Evolutionary conservation across 2,888 invertebrate species (phyloP), one percentile per base, ranked within the genome.

Genomic region (Limnephilus rhombicus): DNA sequence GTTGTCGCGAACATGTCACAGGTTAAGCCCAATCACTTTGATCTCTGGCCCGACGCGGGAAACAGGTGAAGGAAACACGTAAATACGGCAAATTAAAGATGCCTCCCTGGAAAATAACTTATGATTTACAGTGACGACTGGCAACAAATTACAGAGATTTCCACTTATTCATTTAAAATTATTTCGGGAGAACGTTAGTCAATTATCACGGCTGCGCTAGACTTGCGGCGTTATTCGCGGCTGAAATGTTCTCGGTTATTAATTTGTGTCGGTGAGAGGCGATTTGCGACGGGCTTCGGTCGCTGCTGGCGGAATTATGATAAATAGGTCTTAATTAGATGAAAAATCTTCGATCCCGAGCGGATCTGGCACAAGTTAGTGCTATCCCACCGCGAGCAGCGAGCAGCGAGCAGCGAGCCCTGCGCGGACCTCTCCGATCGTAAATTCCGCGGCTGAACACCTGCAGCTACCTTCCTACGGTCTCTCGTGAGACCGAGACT

Each of bases 271-370:
- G 37, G 68, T 53, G 85, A 90, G 68, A 85, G 53, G 34, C 53
- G 85, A 85, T 89, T 89, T 89, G 88, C 80, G 80, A 89, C 80
- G 88, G 80, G 88, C 80, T 34, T 34, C 68, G 85, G 85, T 53
- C 85, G 90, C 90, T 90, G 90, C 83, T 85, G 90, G 92, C 88
- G 68, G 87, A 91, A 92, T 90, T 90, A 88, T 92, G 92, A 92
- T 85, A 92, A 88, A 89, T 90, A 85, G 88, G n/a, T 86, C 41
- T 85, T 91, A 93, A 93, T 92, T 92, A 89, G 92, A 87, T 91
- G 92, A 92, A 92, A 92, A 93, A 93, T 92, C 85, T 34, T 80
- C 80, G 29, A 45, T 68, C 90, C 87, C 45, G 80, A 90, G 85
- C 80, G 88, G 87, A 87, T 87, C 87, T 18, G 68, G 88, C 80